phyloP scores from a whole-genome alignment of 1,140 invertebrate genomes.

The Eupeodes corollae region DNA sequence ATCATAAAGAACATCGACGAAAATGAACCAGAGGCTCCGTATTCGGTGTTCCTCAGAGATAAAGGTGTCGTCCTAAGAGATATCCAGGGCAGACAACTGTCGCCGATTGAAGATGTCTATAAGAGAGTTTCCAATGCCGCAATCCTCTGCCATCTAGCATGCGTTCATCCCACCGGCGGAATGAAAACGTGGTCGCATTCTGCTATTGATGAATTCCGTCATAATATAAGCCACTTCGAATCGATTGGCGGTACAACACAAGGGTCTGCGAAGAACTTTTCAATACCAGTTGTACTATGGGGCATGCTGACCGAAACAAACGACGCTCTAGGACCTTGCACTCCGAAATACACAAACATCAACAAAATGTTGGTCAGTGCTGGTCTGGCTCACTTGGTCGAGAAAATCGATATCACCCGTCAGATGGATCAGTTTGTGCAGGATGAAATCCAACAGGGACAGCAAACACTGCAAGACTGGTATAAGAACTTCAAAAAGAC shows the following conservation, averaged over 20 bases:
- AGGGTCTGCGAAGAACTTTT: slow-evolving; percentile 8
- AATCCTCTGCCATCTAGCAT: slow-evolving; percentile 14
- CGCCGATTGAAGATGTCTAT: slow-evolving; percentile 5
- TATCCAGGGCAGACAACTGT: slow-evolving; percentile 3
- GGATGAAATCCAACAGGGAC: slow-evolving; percentile 5
- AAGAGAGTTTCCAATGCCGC: slow-evolving; percentile 9
- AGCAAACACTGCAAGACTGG: slow-evolving; percentile 7
- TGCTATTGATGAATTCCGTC: slow-evolving; percentile 13
- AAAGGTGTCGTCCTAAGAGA: slow-evolving; percentile 4
- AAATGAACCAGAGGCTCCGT: not conserved
- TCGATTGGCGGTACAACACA: slow-evolving; percentile 9
- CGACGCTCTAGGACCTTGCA: slow-evolving; percentile 10
- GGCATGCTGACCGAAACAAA: slow-evolving; percentile 7
- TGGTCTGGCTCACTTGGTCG: slow-evolving; percentile 7
- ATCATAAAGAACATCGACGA: slow-evolving; percentile 4
- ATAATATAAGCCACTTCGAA: slow-evolving; percentile 6
- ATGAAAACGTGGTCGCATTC: slow-evolving; percentile 12
- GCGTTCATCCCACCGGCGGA: slow-evolving; percentile 15
- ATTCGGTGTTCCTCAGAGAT: slow-evolving; percentile 9
- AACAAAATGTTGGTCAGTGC: slow-evolving; percentile 7
- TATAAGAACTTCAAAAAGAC: slow-evolving; percentile 4
- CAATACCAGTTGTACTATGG: slow-evolving; percentile 15
- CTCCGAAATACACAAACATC: slow-evolving; percentile 6
- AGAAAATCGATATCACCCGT: slow-evolving; percentile 1
- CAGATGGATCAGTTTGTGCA: slow-evolving; percentile 5